Conservation (phyloP, 2,113 vertebrate species). For the Prochilodus magdalenae region DNA sequence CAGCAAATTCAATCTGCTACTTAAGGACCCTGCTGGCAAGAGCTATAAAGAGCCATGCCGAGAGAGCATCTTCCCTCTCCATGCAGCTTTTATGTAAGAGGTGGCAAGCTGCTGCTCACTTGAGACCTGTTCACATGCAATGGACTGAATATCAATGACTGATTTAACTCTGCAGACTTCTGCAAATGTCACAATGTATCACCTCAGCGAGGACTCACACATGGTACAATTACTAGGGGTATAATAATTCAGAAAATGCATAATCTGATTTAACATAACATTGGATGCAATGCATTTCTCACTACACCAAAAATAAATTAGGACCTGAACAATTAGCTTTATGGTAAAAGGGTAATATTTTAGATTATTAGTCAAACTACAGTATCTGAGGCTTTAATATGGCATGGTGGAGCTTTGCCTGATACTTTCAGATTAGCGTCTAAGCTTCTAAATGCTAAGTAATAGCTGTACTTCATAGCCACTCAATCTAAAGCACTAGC, state of each 20-base stretch:
- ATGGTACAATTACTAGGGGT: neutral
- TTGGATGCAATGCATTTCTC: no score
- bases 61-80: neutral
- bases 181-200: neutral
- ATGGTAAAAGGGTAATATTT: no score
- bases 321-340: neutral
- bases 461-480: no score
- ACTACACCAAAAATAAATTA: neutral
- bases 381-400: neutral
- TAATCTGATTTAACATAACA: no score
- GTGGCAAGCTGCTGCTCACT: neutral
- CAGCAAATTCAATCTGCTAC: constrained; percentile 1
- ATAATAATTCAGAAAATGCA: neutral
- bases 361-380: no score
- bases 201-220: neutral
- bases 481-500: no score
- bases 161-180: neutral
- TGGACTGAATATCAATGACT: neutral
- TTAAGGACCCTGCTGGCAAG: constrained; percentile 1
- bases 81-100: neutral
- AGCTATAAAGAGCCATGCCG: constrained; percentile 2
- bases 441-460: no score
- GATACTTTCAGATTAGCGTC: no score
- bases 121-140: neutral
- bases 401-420: no score